phyloP scores from a whole-genome alignment of 2,797 vertebrate species.

The Gephyroberyx darwinii region DNA sequence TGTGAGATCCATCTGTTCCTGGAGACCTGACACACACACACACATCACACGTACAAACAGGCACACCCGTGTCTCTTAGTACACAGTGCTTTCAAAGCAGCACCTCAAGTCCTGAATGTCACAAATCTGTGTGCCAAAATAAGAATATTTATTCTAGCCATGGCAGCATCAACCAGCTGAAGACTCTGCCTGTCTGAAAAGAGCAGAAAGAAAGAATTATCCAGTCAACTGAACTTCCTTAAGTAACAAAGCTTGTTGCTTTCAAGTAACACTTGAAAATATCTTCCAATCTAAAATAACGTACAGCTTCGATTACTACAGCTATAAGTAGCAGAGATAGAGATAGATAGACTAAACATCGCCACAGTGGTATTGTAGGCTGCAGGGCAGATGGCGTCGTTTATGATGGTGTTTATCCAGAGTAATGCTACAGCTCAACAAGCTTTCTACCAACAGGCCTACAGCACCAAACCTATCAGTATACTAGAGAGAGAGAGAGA shows the following conservation, averaged over 20 bases:
- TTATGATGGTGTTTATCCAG: not conserved
- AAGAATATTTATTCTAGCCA: conserved; percentile 25
- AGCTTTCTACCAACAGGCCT: too few species aligned
- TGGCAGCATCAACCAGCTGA: conserved; percentile 15
- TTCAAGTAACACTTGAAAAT: conserved; percentile 6
- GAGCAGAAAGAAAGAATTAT: conserved; percentile 31
- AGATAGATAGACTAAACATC: not conserved
- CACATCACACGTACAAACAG: not conserved
- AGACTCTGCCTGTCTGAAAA: conserved; percentile 32
- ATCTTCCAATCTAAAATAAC: not conserved
- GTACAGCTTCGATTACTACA: conserved; percentile 12
- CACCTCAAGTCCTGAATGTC: conserved; percentile 27
- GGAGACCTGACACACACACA: conserved; percentile 14
- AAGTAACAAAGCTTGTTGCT: conserved; percentile 4
- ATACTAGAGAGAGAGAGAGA: not conserved
- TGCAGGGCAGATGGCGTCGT: too few species aligned
- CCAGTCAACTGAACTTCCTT: conserved; percentile 24
- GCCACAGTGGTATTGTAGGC: not conserved
- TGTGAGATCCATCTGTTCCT: conserved; percentile 64
- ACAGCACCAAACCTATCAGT: not conserved
- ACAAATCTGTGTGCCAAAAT: conserved; percentile 37
- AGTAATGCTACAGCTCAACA: not conserved
- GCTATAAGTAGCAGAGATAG: not conserved
- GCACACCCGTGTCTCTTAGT: conserved; percentile 6
- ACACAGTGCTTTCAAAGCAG: conserved; percentile 23